phyloP scores from a whole-genome alignment of 2,113 vertebrate species.

The Lichenostomus cassidix region DNA sequence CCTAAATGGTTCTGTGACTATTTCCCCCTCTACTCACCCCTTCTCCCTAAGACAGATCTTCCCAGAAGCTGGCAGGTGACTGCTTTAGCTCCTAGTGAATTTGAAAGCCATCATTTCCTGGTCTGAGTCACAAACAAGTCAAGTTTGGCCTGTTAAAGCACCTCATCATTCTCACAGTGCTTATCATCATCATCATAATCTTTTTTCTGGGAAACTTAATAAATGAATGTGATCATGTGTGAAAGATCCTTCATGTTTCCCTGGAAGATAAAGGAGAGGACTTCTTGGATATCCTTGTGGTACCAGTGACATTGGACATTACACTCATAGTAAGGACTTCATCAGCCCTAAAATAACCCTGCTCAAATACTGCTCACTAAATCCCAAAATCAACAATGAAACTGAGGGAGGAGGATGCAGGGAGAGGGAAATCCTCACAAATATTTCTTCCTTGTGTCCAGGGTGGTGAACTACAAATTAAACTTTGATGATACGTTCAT shows the following conservation, averaged over 20 bases:
- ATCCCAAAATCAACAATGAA: background rate
- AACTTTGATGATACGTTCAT: background rate
- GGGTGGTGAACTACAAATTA: background rate
- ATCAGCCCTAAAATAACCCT: background rate
- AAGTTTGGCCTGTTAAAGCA: background rate
- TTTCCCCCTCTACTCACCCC: background rate
- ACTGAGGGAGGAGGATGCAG: background rate
- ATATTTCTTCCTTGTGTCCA: background rate
- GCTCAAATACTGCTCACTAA: background rate
- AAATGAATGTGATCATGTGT: fast-evolving
- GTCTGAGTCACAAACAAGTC: background rate
- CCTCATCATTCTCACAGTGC: background rate
- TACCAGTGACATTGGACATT: background rate
- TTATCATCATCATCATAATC: background rate
- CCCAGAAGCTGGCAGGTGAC: background rate
- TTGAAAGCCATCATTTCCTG: background rate
- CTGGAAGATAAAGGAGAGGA: background rate
- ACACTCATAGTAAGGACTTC: background rate
- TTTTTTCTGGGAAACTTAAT: background rate
- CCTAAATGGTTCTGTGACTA: background rate
- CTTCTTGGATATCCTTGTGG: background rate
- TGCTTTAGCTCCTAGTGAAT: background rate
- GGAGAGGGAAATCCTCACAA: background rate
- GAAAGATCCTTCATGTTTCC: background rate
- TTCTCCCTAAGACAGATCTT: background rate